Base-by-base conservation (phyloP, 2,113 vertebrate species). In the Phyllostomus discolor region DNA sequence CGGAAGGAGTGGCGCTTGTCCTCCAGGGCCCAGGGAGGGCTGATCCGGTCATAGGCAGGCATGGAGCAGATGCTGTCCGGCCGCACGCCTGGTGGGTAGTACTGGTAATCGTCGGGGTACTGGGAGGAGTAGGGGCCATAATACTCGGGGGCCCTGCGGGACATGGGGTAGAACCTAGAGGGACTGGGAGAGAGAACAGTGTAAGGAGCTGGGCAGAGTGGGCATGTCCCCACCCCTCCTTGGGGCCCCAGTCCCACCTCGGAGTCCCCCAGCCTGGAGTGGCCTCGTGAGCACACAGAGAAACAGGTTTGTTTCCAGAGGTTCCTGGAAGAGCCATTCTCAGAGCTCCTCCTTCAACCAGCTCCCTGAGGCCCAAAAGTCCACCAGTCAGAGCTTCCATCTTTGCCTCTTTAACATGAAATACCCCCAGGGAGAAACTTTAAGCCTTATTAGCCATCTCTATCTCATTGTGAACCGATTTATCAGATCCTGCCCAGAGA, bases 61-160 rank as follows among this genome's bases (percentile, higher is more conserved):
- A 99, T 98, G 5, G 99, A 99, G 97, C 99, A 99, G 98, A 99
- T 99, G 98, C 99, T 99, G 94, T 99, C 99, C 0, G 99, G 99
- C 20, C 99, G 99, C 70, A 99, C 98, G 0, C 99, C 99, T 0
- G 99, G 98, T 0, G 99, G 99, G 96, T 99, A 99, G 95, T 99
- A 98, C 85, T 99, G 99, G 97, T 99, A 99, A 54, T 99, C 99
- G 3, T 99, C 99, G 0, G 99, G 96, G 95, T 98, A 99, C 62
- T 98, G 99, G 9, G 99, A 98, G 0, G 99, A 98, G 94, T 99
- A 99, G 84, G 98, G 96, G 17, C 98, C 95, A 6, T 99, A 99
- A 93, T 98, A 99, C 33, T 99, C 99, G 0, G 99, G 98, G 17
- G 98, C 97, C 8, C 98, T 99, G 33, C 98, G 98, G 96, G 98